Evolutionary conservation across 2,113 vertebrate species (phyloP), one percentile per base, ranked within the genome.

Genomic region (Pseudorasbora parva): DNA sequence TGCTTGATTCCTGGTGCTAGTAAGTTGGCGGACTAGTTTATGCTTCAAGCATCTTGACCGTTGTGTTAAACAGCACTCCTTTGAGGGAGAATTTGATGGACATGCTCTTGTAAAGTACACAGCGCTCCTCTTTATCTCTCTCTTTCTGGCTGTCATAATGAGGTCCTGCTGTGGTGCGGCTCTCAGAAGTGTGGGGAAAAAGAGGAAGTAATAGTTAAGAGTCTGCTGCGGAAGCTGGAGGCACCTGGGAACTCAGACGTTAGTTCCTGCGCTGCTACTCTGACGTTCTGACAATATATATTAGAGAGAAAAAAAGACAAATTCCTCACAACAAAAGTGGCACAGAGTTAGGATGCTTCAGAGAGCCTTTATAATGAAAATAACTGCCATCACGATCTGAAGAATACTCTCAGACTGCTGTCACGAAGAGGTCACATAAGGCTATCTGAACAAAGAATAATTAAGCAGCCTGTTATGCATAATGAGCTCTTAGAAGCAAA

Each of bases 151-250:
- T 72, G 49, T 88, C 84, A 75, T 57, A 78, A 59, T 0, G 41
- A 33, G 23, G 60, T 81, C 59, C 78, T 54, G 49, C 75, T 69
- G 79, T 49, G 62, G 33, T 30, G 51, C 66, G 15, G 73, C 75
- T 76, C 71, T 77, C 51, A 86, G 72, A 85, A 64, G 77, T 69
- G 66, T n/a, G 11, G 82, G 71, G 33, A 68, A 75, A 81, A 86
- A 87, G 51, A 73, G 72, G 64, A 87, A 85, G 84, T 80, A 87
- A 86, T 82, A 78, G 85, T 56, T 78, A 56, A 6, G 41, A 71
- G 49, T 60, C 23, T 76, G 54, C 51, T 51, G 51, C 11, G 27
- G 27, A 73, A 74, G 57, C 72, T 51, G 43, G 66, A 84, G 30
- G 45, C 78, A 80, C 33, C 37, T 74, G 74, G 84, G 51, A 81